These are phyloP conservation scores for Magallana angulata DNA, from an alignment of 1,140 invertebrate genomes.

Conservation along the genomic window DNA sequence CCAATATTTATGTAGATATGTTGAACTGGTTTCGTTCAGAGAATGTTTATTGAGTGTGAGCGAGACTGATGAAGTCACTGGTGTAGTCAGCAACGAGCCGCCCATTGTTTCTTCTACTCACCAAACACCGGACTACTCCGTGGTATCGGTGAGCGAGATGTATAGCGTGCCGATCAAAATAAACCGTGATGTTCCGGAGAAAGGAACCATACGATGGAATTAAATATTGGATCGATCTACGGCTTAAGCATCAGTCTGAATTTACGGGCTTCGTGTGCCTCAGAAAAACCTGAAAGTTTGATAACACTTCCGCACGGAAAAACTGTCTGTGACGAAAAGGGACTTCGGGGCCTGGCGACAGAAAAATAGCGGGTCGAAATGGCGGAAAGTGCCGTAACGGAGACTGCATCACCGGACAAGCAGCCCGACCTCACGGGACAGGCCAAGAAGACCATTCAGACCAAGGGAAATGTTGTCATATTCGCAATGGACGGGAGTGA, in stretches of 20 bases:
- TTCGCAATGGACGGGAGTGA: slow-evolving; percentile 25
- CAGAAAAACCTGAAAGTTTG: neutral
- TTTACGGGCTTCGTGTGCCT: neutral
- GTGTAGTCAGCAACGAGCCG: neutral
- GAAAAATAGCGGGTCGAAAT: neutral
- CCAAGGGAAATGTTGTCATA: neutral
- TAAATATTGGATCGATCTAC: slow-evolving; percentile 11
- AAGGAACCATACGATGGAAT: neutral
- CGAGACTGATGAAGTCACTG: neutral
- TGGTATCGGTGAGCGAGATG: neutral
- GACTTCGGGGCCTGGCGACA: neutral
- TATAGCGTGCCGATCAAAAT: neutral
- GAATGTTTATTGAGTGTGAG: neutral
- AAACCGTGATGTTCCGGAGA: neutral
- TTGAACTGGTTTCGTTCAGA: too few species aligned
- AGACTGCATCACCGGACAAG: neutral
- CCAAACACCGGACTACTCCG: too few species aligned
- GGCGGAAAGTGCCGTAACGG: neutral
- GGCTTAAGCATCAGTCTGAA: neutral
- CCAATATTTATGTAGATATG: too few species aligned
- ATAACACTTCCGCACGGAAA: neutral
- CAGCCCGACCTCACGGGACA: neutral
- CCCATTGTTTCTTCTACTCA: neutral
- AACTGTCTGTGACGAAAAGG: neutral
- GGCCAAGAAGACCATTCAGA: neutral